Conservation (phyloP, 2,113 vertebrate species). For the Delphinapterus leucas region DNA sequence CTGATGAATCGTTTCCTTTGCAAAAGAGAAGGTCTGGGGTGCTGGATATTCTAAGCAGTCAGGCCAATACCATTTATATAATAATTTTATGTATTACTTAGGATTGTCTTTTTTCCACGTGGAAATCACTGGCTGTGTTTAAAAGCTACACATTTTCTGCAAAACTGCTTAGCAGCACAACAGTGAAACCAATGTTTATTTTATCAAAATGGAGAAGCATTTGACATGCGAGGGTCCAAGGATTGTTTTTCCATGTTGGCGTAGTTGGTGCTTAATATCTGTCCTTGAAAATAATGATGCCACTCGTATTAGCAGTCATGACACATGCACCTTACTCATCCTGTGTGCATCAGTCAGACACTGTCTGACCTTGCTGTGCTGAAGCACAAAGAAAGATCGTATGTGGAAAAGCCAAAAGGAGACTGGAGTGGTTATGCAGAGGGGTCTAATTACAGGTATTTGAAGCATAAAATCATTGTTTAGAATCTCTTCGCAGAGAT, state of each 20-base stretch:
- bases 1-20: background rate
- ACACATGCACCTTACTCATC: background rate
- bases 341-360: background rate
- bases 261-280: background rate
- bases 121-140: background rate
- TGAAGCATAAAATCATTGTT: constrained; percentile 40
- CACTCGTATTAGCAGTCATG: background rate
- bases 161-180: background rate
- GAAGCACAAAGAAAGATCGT: background rate
- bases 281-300: background rate
- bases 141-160: background rate
- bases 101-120: constrained; percentile 15
- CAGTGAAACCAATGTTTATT: background rate
- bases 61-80: background rate
- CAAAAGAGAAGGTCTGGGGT: background rate
- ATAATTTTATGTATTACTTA: background rate
- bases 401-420: constrained; percentile 30
- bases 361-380: background rate
- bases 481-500: constrained; percentile 28
- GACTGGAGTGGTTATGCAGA: background rate
- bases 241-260: background rate
- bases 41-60: background rate
- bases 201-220: background rate
- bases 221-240: background rate
- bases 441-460: constrained; percentile 47